These are phyloP conservation scores for Aphis gossypii DNA, from an alignment of 1,140 invertebrate species.

Conservation along the genomic window DNA sequence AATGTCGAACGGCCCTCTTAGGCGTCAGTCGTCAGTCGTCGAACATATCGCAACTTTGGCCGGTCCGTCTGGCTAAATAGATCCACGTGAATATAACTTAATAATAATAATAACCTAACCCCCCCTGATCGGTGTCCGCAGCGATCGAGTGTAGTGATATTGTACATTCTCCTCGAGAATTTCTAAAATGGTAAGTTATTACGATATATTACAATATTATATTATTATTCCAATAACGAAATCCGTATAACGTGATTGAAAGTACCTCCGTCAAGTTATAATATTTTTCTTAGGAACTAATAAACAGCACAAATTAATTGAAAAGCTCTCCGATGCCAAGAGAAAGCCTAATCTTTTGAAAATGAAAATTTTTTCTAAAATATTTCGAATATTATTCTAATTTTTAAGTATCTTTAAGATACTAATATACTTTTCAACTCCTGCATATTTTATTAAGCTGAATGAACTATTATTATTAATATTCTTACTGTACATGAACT, in stretches of 20 bases:
- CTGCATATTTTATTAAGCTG: background rate
- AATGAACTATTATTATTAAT: background rate
- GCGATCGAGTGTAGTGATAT: background rate
- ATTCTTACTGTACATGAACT: background rate
- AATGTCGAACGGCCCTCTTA: slow-evolving; percentile 28
- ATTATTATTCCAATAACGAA: no score
- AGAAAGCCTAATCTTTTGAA: no score
- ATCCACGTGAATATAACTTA: no score
- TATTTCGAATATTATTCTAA: background rate
- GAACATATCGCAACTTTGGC: background rate
- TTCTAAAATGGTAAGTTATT: background rate
- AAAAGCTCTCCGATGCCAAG: no score
- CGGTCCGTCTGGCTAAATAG: background rate
- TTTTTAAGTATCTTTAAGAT: no score
- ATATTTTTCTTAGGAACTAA: no score
- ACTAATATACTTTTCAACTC: background rate
- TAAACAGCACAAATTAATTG: no score
- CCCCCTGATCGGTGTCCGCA: no score
- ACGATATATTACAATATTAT: background rate
- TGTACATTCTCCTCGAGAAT: background rate
- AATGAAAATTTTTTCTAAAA: no score
- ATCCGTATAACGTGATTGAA: background rate
- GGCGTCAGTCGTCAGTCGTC: background rate
- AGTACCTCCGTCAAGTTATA: no score
- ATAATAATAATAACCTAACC: background rate